These are phyloP conservation scores for Calosoma granatense DNA, from an alignment of 1,140 invertebrate genomes.

Conservation along the genomic window DNA sequence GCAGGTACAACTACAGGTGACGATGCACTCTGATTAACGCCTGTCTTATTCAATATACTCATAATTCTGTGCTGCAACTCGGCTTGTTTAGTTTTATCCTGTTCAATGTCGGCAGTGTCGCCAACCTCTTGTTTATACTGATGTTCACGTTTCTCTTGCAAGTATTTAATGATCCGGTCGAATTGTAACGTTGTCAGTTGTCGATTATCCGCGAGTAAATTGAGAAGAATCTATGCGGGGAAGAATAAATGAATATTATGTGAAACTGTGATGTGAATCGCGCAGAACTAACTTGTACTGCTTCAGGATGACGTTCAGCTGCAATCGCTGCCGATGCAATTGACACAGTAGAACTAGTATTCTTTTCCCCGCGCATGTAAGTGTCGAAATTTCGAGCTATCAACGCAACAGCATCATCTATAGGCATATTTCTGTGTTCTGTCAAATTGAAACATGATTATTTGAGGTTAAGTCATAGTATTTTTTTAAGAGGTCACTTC, in stretches of 20 bases:
- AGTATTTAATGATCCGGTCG: constrained; percentile 67
- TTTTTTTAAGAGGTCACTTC: too few relatives aligned
- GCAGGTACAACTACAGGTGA: constrained; percentile 17
- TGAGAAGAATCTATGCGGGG: constrained; percentile 52
- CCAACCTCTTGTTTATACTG: constrained; percentile 62
- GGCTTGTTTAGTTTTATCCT: constrained; percentile 43
- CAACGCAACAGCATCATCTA: constrained; percentile 78
- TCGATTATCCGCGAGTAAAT: constrained; percentile 68
- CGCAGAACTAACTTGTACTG: constrained; percentile 45
- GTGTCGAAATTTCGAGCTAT: constrained; percentile 69
- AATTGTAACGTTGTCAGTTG: constrained; percentile 71
- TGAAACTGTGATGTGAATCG: constrained; percentile 17
- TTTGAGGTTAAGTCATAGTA: constrained; percentile 13
- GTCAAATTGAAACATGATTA: constrained; percentile 17
- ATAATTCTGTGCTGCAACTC: constrained; percentile 78
- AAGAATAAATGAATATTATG: constrained; percentile 8
- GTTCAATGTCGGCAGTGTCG: constrained; percentile 40
- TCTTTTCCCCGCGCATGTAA: constrained; percentile 54
- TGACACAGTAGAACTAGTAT: constrained; percentile 19
- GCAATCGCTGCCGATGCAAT: constrained; percentile 17
- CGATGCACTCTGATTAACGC: not conserved
- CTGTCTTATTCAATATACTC: constrained; percentile 59
- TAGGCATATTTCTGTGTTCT: constrained; percentile 91
- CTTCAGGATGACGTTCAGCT: constrained; percentile 50
- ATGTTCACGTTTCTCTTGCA: constrained; percentile 62